Evolutionary conservation across 2,888 invertebrate species (phyloP), one percentile per base, ranked within the genome.

Genomic region (Amiota minor): DNA sequence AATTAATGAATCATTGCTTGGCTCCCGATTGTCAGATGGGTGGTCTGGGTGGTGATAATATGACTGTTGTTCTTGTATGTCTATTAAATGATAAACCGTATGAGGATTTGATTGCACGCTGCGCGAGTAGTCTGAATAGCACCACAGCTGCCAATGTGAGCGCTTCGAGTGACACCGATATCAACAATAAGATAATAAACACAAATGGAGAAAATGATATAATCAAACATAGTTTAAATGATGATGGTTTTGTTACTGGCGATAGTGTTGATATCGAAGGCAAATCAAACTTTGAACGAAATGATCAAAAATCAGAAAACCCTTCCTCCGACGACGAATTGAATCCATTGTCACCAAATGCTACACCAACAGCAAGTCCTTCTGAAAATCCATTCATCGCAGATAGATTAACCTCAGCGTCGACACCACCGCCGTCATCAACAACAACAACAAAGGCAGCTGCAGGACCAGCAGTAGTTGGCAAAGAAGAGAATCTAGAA

Each of bases 11-110:
- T 83, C 93, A 95, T 77, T 99, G 99, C 90, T 92, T 99, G 72
- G 98, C 99, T 1, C 99, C 99, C 3, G 98, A 99, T 91, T 96
- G 97, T 86, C 95, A 97, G 85, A 97, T 98, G 93, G 97, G 97
- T 62, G 98, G 98, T 1, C 92, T 98, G 61, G 99, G 99, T 80
- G 98, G 98, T 90, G 99, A 99, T 91, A 99, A 99, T 91, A 99
- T 99, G 99, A 99, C 99, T 23, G 98, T 98, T 4, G 93, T 98
- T 50, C 91, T 98, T 55, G 93, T 98, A 72, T 96, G 96, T 87
- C 93, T 98, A 73, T 83, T 90, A 75, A 89, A 90, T 72, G 88
- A 88, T 80, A 88, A 88, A 77, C 83, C 89, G 47, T 90, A 89
- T 73, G 86, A 87, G 73, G 86, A 89, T 74, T 82, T 90, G 70